A percentile compares a stretch with the other conserved stretches of the same genome.
Conservation (phyloP, 2,888 invertebrate genomes). For the Tipula vernalis region DNA sequence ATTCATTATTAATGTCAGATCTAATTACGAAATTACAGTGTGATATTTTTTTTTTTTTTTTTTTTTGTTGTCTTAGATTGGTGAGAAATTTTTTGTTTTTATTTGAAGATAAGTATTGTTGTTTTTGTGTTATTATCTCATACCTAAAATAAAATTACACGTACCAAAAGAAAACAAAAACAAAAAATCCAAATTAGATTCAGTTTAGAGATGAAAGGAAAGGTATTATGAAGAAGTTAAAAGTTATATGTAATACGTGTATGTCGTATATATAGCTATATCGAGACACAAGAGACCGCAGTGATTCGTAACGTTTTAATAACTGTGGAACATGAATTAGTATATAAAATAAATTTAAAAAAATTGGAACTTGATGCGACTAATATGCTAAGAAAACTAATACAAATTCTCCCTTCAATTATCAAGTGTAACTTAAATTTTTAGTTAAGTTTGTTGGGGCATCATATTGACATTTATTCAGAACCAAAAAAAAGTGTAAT, state of each 20-base stretch:
- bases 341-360: too few species aligned
- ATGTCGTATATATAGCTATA: not conserved
- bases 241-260: not conserved
- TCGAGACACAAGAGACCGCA: not conserved
- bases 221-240: not conserved
- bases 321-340: not conserved
- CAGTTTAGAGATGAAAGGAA: not conserved
- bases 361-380: too few species aligned
- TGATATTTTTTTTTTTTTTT: not conserved
- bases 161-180: not conserved
- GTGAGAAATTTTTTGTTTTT: not conserved
- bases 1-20: conserved; percentile 4
- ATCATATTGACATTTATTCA: too few species aligned
- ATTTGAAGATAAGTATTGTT: not conserved
- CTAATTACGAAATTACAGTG: not conserved
- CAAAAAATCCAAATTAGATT: not conserved
- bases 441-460: too few species aligned
- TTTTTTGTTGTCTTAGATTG: not conserved
- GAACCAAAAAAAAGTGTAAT: too few species aligned
- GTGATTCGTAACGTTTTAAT: not conserved
- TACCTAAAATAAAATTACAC: not conserved
- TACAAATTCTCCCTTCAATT: too few species aligned
- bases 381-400: too few species aligned
- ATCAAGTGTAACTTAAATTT: too few species aligned
- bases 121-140: not conserved